Percentiles rank a stretch among this genome's conserved stretches.
Evolutionary conservation across 2,113 vertebrate genomes (phyloP).

Genomic region (Amia ocellicauda): DNA sequence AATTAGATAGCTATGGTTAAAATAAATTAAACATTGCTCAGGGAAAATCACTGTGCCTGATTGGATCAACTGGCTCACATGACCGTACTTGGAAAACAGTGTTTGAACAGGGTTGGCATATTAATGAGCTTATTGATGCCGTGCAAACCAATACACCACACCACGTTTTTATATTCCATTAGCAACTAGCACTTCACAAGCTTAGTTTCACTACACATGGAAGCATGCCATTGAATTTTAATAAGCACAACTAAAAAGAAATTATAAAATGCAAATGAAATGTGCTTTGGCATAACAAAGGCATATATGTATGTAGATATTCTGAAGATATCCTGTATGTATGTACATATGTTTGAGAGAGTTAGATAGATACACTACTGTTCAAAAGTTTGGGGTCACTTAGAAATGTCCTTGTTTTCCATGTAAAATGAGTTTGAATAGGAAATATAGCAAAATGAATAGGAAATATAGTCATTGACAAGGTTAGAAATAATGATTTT

Average conservation of each 20-base stretch:
- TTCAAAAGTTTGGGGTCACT: no score
- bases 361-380: no score
- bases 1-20: neutral
- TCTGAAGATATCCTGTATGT: no score
- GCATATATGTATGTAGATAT: no score
- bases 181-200: conserved; percentile 28
- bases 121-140: conserved; percentile 32
- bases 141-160: conserved; percentile 42
- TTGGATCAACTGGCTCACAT: conserved; percentile 15
- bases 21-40: neutral
- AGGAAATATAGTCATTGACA: no score
- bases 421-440: no score
- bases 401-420: no score
- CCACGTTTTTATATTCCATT: conserved; percentile 45
- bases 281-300: no score
- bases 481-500: no score
- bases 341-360: no score
- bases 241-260: conserved; percentile 20
- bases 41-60: neutral
- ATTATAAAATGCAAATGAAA: conserved; percentile 30
- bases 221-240: conserved; percentile 35
- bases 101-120: conserved; percentile 29
- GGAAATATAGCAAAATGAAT: no score
- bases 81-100: neutral
- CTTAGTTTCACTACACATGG: conserved; percentile 9